Conservation (phyloP, 2,113 vertebrate genomes). For the Dinomys branickii region DNA sequence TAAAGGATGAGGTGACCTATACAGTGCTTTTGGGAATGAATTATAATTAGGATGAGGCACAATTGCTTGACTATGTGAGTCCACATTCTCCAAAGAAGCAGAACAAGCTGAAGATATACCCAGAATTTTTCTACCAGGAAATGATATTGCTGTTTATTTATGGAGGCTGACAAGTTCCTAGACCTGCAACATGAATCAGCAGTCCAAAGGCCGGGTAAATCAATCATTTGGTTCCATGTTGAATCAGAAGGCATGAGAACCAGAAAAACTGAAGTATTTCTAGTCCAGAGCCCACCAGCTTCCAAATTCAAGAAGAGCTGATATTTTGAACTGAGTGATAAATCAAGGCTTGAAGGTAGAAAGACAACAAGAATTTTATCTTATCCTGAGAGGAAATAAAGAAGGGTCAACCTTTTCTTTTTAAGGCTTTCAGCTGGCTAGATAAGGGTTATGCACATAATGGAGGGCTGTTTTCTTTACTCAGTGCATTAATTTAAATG, state of each 20-base stretch:
- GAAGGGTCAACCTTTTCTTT: neutral
- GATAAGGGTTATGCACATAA: neutral
- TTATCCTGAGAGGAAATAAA: neutral
- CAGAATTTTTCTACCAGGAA: neutral
- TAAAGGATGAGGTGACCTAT: neutral
- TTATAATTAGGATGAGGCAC: neutral
- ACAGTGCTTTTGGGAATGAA: neutral
- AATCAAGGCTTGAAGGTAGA: neutral
- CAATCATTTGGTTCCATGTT: neutral
- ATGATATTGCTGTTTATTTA: neutral
- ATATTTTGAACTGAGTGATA: neutral
- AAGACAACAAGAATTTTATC: neutral
- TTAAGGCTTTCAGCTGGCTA: neutral
- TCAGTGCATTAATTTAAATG: neutral
- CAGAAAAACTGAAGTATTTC: neutral
- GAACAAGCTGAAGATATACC: neutral
- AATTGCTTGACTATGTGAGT: neutral
- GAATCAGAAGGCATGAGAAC: neutral
- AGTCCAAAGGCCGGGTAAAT: neutral
- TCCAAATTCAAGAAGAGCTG: neutral
- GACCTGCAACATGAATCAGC: neutral
- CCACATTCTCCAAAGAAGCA: neutral
- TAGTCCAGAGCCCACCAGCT: neutral
- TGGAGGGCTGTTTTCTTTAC: neutral
- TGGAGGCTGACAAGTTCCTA: neutral